These are phyloP conservation scores for Diachasma alloeum DNA, from an alignment of 1,140 invertebrate species.

Conservation along the genomic window DNA sequence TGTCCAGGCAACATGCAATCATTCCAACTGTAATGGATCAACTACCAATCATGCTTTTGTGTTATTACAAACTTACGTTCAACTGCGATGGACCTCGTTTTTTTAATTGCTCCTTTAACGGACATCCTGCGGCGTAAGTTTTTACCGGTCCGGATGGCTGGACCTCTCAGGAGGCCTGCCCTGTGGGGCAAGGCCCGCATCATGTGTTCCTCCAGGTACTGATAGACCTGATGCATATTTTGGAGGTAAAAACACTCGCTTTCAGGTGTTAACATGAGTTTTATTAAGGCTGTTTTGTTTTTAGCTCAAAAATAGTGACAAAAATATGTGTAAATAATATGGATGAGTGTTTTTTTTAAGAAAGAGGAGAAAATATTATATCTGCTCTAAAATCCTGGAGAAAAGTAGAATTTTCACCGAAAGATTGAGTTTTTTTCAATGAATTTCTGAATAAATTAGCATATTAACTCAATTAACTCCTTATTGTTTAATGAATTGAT, in stretches of 20 bases:
- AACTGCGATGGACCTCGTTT: constrained; percentile 85
- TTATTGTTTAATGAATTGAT: no score
- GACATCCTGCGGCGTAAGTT: constrained; percentile 78
- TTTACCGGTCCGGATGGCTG: constrained; percentile 63
- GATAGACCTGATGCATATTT: constrained; percentile 78
- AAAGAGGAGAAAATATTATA: not conserved
- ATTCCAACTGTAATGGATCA: constrained; percentile 27
- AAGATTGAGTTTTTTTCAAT: no score
- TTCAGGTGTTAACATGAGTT: no score
- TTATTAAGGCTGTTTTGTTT: no score
- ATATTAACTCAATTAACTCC: no score
- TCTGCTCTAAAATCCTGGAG: no score
- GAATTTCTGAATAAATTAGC: no score
- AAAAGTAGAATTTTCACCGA: no score
- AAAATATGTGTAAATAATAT: no score
- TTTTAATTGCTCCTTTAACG: constrained; percentile 85
- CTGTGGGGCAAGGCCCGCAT: constrained; percentile 80
- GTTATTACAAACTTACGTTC: constrained; percentile 71
- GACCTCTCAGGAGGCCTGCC: constrained; percentile 70
- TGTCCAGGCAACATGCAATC: constrained; percentile 41
- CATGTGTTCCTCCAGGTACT: constrained; percentile 88
- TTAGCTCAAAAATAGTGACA: no score
- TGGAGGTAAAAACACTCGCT: no score
- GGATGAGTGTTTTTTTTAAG: no score
- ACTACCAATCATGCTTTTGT: not conserved